Evolutionary conservation across 2,797 vertebrate species (phyloP), one percentile per base, ranked within the genome.

Genomic region (Sciurus carolinensis): DNA sequence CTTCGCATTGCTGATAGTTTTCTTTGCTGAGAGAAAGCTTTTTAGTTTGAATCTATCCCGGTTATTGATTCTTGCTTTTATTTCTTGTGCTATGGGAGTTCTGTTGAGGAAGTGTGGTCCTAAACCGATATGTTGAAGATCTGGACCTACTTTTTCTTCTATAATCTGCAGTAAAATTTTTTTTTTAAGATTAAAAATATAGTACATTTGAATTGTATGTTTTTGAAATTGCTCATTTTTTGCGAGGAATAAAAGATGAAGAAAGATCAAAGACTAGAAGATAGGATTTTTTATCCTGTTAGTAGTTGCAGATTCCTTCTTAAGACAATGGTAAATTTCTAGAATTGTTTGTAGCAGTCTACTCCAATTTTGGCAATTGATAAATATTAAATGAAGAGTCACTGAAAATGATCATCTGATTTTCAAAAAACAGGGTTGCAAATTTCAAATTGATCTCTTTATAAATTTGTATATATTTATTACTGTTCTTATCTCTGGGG

Each of bases 221-320:
- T 92, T 92, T 96, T 95, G 47, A 93, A 92, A 84, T 86, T 94
- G 83, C 73, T 81, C 15, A 73, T 54, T 69, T 93, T 94, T 85
- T 47, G 17, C 86, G 85, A 90, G n/a, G 84, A 96, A 39, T 54
- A 90, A 80, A 95, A 77, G n/a, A 59, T 36, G 52, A 84, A 90
- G 59, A 86, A 94, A 87, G 54, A 89, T 66, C 15, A 73, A 90
- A 91, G 54, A 44, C 76, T 87, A 57, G 57, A 87, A 87, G 14
- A 36, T 36, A 57, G 36, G 66, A 10, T 17, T 54, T 30, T 57
- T 76, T 72, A 59, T 36, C 9, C 20, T 71, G 66, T 73, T 90
- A 66, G 44, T 82, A 39, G n/a, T 79, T 79, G 52, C n/a, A 81
- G 6, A 67, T 30, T 33, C 36, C 80, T 94, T 22, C 44, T 91